Evolutionary conservation across 2,888 invertebrate genomes (phyloP), one percentile per base, ranked within the genome.

Genomic region (Neoascia interrupta): DNA sequence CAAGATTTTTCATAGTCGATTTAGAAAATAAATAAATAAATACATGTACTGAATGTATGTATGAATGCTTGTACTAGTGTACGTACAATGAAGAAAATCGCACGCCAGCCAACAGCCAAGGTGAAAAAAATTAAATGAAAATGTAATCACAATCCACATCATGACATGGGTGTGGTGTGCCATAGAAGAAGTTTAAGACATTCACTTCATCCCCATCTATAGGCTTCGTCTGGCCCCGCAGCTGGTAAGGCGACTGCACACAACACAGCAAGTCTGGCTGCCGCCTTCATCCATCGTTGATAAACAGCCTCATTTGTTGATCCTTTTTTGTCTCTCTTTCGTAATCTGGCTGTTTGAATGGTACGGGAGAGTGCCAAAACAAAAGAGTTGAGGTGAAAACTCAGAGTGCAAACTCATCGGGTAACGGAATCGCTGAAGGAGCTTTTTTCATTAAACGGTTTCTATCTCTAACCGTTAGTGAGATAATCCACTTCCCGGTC

Each of bases 71-170:
- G 54, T 73, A 56, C 61, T 72, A 66, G 19, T 16, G 53, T 47
- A 61, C 23, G 54, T 68, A 61, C 61, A 79, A 73, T 79, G 66
- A 79, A 68, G 79, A 79, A 79, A 79, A 79, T 79, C 79, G 79
- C 73, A 79, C 79, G 79, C 79, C 79, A 79, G 73, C 73, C 79
- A 79, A 79, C 79, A 79, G 73, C 79, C 79, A 79, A 79, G 79
- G 79, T 79, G 79, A 79, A 79, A 79, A 79, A 79, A 79, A 79
- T 79, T 79, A 79, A 79, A 79, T 79, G 79, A 79, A 79, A 79
- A 79, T 79, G 79, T 79, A 79, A 79, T 79, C 79, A 68, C 79
- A 79, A 68, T 79, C 79, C 79, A 73, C 79, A 79, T 79, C 79
- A 79, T 79, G 79, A 79, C 79, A 79, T 79, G 79, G 79, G 79